A percentile compares a stretch with the other conserved stretches of the same genome.
These are phyloP conservation scores for Barnardius zonarius DNA, from an alignment of 2,113 vertebrate genomes.

Conservation along the genomic window DNA sequence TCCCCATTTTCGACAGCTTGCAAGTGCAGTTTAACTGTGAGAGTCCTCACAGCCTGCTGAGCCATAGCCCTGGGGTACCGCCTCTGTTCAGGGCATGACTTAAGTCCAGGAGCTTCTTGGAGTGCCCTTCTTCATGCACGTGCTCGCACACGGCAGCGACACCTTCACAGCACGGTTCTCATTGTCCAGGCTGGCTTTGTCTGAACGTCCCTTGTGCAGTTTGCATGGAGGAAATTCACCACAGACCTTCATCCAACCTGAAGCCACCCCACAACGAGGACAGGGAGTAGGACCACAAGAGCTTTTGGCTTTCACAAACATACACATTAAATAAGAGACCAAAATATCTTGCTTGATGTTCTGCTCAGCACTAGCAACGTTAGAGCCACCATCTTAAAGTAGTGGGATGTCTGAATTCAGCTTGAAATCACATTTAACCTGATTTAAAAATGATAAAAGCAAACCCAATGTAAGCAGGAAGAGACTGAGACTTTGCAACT, in stretches of 20 bases:
- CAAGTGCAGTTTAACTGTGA: too few species aligned
- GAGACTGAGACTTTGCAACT: not conserved
- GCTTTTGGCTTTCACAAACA: not conserved
- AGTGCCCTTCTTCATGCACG: not conserved
- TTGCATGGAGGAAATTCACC: not conserved
- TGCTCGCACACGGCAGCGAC: not conserved
- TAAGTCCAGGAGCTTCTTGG: not conserved
- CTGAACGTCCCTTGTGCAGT: not conserved
- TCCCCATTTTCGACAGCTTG: not conserved
- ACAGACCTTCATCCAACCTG: not conserved
- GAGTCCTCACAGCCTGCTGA: not conserved
- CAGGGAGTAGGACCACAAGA: not conserved
- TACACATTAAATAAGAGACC: not conserved
- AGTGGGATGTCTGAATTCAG: not conserved
- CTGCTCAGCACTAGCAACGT: not conserved
- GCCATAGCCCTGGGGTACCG: not conserved
- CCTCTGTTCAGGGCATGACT: not conserved
- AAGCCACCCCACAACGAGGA: not conserved
- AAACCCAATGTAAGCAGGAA: not conserved
- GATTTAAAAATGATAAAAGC: not conserved
- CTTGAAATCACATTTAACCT: not conserved
- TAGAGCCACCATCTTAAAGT: not conserved
- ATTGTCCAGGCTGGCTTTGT: not conserved
- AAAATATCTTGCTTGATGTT: not conserved
- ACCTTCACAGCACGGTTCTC: not conserved